phyloP scores from a whole-genome alignment of 2,797 vertebrate species.

The Enteromius trimaculatus region DNA sequence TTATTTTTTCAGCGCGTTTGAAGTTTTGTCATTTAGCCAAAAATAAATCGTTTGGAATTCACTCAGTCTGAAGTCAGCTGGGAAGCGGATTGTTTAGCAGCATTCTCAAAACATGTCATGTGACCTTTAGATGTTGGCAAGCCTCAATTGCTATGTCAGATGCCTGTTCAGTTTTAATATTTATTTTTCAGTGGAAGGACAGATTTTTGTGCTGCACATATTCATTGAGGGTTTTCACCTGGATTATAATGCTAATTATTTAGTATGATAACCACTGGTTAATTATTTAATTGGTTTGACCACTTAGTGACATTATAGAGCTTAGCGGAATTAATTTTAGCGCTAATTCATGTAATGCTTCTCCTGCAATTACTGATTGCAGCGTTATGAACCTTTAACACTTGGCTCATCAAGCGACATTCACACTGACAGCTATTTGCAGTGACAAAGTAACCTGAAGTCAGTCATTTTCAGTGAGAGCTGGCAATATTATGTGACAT shows the following conservation, averaged over 20 bases:
- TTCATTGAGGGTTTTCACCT: neutral
- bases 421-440: neutral
- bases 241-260: neutral
- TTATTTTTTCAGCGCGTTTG: neutral
- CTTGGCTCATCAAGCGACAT: neutral
- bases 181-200: neutral
- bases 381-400: neutral
- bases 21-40: constrained; percentile 6
- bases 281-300: constrained; percentile 26
- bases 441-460: neutral
- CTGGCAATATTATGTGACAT: neutral
- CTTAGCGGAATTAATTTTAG: neutral
- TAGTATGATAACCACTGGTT: neutral
- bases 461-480: neutral
- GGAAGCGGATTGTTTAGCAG: neutral
- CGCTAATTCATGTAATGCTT: neutral
- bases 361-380: neutral
- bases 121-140: constrained; percentile 7
- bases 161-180: neutral
- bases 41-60: neutral
- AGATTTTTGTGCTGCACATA: neutral
- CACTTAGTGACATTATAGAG: neutral
- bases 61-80: neutral
- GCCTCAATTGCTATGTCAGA: constrained; percentile 1
- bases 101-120: neutral